Evolutionary conservation across 2,888 invertebrate species (phyloP).

Genomic region (Ophion slaviceki): DNA sequence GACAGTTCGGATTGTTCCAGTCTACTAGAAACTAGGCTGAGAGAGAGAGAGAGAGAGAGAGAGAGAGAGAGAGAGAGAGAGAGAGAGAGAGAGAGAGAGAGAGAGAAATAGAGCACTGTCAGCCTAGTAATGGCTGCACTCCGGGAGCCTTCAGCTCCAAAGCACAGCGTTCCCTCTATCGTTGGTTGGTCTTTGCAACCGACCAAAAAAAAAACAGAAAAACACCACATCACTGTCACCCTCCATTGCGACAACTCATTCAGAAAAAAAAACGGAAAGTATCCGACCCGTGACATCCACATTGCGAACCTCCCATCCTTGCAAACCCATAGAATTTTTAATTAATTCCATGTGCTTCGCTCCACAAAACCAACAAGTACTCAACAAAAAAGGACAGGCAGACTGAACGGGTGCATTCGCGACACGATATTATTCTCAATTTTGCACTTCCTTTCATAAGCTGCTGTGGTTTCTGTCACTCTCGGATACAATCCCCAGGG

Average conservation of each 20-base stretch:
- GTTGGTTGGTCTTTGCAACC: neutral
- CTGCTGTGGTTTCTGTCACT: conserved; percentile 43
- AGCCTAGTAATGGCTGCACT: conserved; percentile 2
- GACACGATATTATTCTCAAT: conserved; percentile 38
- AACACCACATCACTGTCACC: neutral
- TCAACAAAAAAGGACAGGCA: neutral
- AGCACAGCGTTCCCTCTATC: neutral
- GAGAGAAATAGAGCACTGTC: conserved; percentile 2
- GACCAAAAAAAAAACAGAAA: neutral
- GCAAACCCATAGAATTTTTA: conserved; percentile 19
- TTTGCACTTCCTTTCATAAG: conserved; percentile 14
- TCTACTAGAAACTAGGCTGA: neutral
- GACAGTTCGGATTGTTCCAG: conserved; percentile 15
- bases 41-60: conserved; percentile 3
- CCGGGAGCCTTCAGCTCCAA: neutral
- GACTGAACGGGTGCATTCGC: neutral
- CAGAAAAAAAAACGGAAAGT: no score
- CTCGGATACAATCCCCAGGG: conserved; percentile 40
- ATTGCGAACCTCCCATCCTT: neutral
- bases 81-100: neutral
- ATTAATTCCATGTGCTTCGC: conserved; percentile 5
- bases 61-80: neutral
- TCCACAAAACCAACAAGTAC: neutral
- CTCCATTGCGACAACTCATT: no score
- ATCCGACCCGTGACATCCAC: no score